A percentile compares a stretch with the other conserved stretches of the same genome.
These are phyloP conservation scores for Monodelphis domestica DNA, from an alignment of 2,797 vertebrate genomes.

Conservation along the genomic window DNA sequence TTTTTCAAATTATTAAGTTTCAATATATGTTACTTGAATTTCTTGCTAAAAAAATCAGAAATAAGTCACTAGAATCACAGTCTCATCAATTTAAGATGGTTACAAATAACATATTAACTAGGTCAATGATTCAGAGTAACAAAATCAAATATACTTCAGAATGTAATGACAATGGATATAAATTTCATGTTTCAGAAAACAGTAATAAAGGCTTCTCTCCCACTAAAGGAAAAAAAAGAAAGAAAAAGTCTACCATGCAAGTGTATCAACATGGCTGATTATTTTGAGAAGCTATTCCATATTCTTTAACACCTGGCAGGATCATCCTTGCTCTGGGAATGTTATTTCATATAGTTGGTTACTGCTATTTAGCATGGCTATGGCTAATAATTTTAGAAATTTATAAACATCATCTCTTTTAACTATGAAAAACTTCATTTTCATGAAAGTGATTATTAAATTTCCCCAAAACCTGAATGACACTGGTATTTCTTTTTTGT, in stretches of 20 bases:
- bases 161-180: neutral
- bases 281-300: too few relatives aligned
- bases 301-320: neutral
- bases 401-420: constrained; percentile 3
- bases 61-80: constrained; percentile 7
- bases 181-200: neutral
- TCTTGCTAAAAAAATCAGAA: constrained; percentile 38
- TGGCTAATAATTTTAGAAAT: constrained; percentile 35
- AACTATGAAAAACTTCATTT: neutral
- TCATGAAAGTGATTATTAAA: constrained; percentile 23
- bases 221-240: too few relatives aligned
- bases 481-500: neutral
- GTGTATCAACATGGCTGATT: neutral
- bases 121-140: neutral
- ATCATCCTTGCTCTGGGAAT: constrained; percentile 15
- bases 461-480: constrained; percentile 9
- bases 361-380: constrained; percentile 32
- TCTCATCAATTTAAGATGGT: constrained; percentile 3
- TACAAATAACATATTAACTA: constrained; percentile 32
- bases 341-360: constrained; percentile 15
- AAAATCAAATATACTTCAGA: neutral
- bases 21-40: constrained; percentile 17
- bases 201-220: constrained; percentile 4
- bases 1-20: neutral
- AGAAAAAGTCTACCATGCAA: neutral